Evolutionary conservation across 2,888 invertebrate genomes (phyloP).

Genomic region (Nezara viridula): DNA sequence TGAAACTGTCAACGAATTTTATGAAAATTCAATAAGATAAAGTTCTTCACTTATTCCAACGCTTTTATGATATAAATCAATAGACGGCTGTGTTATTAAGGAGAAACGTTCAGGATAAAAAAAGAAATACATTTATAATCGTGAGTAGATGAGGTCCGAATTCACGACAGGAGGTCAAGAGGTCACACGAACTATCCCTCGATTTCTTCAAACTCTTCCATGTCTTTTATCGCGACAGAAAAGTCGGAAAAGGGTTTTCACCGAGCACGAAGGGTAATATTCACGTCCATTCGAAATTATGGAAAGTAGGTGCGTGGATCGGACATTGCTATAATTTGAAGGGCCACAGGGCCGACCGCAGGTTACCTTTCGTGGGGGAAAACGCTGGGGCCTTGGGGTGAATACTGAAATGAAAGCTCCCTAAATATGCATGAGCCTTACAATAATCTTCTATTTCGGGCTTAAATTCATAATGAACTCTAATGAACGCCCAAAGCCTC

Average conservation of each 20-base stretch:
- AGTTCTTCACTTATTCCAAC: too few relatives aligned
- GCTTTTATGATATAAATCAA: too few relatives aligned
- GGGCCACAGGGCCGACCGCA: background rate
- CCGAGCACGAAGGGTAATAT: constrained; percentile 22
- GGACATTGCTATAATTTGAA: constrained; percentile 28
- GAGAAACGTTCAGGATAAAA: background rate
- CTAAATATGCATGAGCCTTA: constrained; percentile 50
- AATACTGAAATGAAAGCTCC: constrained; percentile 39
- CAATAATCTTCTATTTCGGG: constrained; percentile 48
- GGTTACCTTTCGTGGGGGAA: constrained; percentile 23
- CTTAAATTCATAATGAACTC: constrained; percentile 42
- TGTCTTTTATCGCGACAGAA: constrained; percentile 29
- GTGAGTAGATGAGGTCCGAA: background rate
- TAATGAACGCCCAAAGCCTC: constrained; percentile 1
- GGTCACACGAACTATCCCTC: constrained; percentile 23
- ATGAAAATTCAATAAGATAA: background rate
- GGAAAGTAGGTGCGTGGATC: constrained; percentile 10
- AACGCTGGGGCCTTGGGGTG: background rate
- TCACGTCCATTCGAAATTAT: constrained; percentile 28
- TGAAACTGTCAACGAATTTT: too few relatives aligned
- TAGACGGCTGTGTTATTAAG: background rate
- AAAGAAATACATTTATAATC: background rate
- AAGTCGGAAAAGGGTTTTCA: constrained; percentile 6
- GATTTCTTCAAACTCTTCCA: background rate
- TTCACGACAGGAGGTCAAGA: background rate